These are phyloP conservation scores for Cyanoramphus novaezelandiae DNA, from an alignment of 2,113 vertebrate species.

Conservation along the genomic window DNA sequence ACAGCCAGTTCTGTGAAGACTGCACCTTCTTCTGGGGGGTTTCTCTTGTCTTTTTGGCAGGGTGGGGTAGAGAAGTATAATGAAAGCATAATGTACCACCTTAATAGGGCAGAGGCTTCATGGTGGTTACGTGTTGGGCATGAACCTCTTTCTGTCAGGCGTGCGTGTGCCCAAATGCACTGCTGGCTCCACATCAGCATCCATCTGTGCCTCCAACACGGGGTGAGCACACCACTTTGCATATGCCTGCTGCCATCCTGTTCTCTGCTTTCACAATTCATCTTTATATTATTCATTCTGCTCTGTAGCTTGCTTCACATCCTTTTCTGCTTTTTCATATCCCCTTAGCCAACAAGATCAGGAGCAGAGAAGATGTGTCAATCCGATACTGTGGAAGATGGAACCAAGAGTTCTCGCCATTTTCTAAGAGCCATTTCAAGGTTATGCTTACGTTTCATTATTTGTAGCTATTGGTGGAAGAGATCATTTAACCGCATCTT, in stretches of 20 bases:
- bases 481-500: neutral
- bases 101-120: neutral
- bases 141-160: neutral
- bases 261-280: neutral
- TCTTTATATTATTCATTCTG: neutral
- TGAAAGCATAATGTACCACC: neutral
- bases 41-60: neutral
- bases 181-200: neutral
- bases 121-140: accelerated
- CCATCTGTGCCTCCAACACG: neutral
- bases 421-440: neutral
- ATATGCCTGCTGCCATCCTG: accelerated
- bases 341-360: neutral
- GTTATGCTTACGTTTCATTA: neutral
- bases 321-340: neutral
- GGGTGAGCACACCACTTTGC: neutral
- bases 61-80: neutral
- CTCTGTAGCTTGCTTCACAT: neutral
- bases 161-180: neutral
- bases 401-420: neutral
- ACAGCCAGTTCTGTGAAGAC: neutral
- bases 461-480: neutral
- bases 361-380: neutral
- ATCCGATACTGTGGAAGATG: neutral
- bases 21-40: neutral